Conservation (phyloP, 2,797 vertebrate genomes). For the Enteromius thamalakanensis region DNA sequence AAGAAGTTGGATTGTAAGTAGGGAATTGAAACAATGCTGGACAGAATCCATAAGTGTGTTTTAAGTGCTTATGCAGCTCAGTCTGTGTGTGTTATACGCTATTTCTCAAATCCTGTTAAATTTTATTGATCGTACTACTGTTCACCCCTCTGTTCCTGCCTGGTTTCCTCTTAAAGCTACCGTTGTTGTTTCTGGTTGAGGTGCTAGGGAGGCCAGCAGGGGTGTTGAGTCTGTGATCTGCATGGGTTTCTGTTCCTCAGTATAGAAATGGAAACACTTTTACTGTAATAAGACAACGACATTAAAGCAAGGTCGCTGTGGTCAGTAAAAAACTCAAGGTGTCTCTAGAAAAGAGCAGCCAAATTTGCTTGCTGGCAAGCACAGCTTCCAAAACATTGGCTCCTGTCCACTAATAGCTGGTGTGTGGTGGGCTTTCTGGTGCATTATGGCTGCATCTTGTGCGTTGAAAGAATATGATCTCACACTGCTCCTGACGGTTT, state of each 20-base stretch:
- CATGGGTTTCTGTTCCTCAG: not conserved
- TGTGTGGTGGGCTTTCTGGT: not conserved
- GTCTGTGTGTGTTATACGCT: not conserved
- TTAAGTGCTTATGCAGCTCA: not conserved
- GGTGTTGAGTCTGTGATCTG: not conserved
- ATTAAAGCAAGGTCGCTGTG: not conserved
- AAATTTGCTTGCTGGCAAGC: not conserved
- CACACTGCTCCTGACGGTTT: not conserved
- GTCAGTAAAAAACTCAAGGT: slow-evolving; percentile 3
- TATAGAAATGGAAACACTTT: not conserved
- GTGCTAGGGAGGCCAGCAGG: slow-evolving; percentile 4
- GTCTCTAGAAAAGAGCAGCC: not conserved
- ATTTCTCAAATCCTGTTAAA: not conserved
- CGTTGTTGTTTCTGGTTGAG: not conserved
- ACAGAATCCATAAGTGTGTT: not conserved
- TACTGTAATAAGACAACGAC: not conserved
- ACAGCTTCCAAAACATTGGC: not conserved
- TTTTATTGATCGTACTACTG: not conserved
- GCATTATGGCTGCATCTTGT: slow-evolving; percentile 12
- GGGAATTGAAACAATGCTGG: not conserved
- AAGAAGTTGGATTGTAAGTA: slow-evolving; percentile 11
- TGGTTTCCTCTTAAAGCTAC: not conserved
- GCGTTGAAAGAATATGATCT: not conserved
- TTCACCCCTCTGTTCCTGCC: not conserved
- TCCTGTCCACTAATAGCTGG: not conserved